Base-by-base conservation (phyloP, 1,140 invertebrate genomes). In the Limonius californicus region DNA sequence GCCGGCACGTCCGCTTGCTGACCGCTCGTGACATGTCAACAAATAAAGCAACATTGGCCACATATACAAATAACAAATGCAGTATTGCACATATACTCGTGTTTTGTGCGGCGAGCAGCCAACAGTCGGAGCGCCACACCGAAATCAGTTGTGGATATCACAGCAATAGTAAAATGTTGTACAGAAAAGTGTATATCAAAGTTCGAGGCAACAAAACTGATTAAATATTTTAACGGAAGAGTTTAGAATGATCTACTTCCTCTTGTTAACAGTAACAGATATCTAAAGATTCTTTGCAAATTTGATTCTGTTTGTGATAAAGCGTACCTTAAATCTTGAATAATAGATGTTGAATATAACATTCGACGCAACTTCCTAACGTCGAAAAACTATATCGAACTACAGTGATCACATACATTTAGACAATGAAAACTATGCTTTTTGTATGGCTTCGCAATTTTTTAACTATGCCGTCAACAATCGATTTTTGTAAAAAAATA, bases 401-500 rank as follows among this genome's bases (percentile, higher is more conserved):
- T 68, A 68, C 63, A 61, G 65, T 70, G 63, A 50, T 50, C 45
- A 67, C 64, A 62, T 64, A 70, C 69, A 70, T 70, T 68, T 68
- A 70, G 69, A 68, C 67, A 67, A 65, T 68, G 61, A 69, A 45
- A 61, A 69, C 62, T 66, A 68, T 68, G 62, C 50, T 53, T 45
- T 55, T 54, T 65, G 59, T 65, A 67, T 58, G 61, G 63, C 64
- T 39, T 60, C 54, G 67, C 59, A 68, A 64, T 62, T 67, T 65
- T 45, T 63, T 57, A 67, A 70, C 62, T 64, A 60, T 65, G 65
- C 65, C 62, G 63, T 65, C 62, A 67, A 67, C 69, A 68, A 68
- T 67, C 63, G 64, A 68, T 63, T 21, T 50, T 50, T 14, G n/a
- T 39, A 39, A 12, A 39, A 39, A 39, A 39, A 39, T 56, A 56